A percentile compares a stretch with the other conserved stretches of the same genome.
Conservation (phyloP, 2,113 vertebrate species). For the Promerops cafer region DNA sequence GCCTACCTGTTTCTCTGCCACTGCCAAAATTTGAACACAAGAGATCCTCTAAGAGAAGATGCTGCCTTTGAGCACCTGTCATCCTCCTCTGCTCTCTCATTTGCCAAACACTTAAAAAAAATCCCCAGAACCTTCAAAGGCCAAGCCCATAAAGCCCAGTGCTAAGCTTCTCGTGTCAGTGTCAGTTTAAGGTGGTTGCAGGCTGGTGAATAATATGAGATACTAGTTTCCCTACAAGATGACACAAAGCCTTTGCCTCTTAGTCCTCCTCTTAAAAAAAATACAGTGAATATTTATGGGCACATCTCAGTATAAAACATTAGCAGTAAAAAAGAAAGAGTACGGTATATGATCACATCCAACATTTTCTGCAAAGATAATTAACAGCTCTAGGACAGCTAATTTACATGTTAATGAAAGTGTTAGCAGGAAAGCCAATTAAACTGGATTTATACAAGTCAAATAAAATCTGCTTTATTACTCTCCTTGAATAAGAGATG, state of each 20-base stretch:
- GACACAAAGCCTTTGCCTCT: background rate
- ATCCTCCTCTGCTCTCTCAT: background rate
- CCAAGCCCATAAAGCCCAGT: background rate
- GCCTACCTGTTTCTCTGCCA: background rate
- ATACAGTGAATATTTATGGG: background rate
- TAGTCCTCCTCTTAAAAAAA: background rate
- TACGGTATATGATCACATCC: background rate
- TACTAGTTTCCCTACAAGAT: background rate
- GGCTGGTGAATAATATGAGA: background rate
- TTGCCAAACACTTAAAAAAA: background rate
- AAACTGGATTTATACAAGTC: constrained; percentile 54
- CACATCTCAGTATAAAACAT: background rate
- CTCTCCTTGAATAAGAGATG: constrained; percentile 5
- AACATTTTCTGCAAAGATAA: constrained; percentile 37
- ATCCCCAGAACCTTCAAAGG: background rate
- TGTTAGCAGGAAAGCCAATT: constrained; percentile 41
- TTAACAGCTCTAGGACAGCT: constrained; percentile 52
- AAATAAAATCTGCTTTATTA: constrained; percentile 52
- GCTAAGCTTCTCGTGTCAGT: background rate
- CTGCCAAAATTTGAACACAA: background rate
- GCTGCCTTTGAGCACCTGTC: background rate
- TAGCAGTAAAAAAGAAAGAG: background rate
- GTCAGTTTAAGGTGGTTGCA: background rate
- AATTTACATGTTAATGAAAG: constrained; percentile 64
- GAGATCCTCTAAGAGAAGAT: background rate